Conservation (phyloP, 2,113 vertebrate species). For the Heteronetta atricapilla region DNA sequence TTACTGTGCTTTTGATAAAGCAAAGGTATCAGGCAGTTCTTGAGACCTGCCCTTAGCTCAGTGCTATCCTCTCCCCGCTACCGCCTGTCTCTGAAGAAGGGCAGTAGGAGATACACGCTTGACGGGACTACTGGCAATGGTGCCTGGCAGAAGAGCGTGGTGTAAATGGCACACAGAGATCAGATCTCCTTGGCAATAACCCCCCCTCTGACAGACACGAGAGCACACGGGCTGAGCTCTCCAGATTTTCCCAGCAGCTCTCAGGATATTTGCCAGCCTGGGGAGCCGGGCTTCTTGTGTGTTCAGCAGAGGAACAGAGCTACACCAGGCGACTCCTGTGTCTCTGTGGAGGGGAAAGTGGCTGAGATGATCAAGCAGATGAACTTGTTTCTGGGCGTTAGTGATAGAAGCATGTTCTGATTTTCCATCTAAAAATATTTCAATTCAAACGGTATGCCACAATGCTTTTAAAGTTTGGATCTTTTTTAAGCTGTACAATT, state of each 20-base stretch:
- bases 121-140: not conserved
- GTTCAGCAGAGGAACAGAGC: not conserved
- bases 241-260: not conserved
- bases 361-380: not conserved
- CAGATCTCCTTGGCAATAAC: not conserved
- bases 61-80: not conserved
- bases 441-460: not conserved
- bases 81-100: not conserved
- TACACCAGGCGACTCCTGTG: accelerated
- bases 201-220: too few relatives aligned
- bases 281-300: not conserved
- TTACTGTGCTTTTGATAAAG: not conserved
- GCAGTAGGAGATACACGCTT: not conserved
- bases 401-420: not conserved
- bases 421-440: not conserved
- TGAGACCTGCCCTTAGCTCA: not conserved
- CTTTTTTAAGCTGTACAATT: slow-evolving; percentile 43
- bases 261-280: not conserved
- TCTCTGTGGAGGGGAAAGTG: not conserved
- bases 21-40: not conserved
- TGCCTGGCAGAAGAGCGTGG: not conserved
- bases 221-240: not conserved
- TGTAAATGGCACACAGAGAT: not conserved
- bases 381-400: not conserved
- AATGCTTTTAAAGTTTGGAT: slow-evolving; percentile 55